Conservation (phyloP, 2,113 vertebrate genomes). For the Neodon shergylaensis region DNA sequence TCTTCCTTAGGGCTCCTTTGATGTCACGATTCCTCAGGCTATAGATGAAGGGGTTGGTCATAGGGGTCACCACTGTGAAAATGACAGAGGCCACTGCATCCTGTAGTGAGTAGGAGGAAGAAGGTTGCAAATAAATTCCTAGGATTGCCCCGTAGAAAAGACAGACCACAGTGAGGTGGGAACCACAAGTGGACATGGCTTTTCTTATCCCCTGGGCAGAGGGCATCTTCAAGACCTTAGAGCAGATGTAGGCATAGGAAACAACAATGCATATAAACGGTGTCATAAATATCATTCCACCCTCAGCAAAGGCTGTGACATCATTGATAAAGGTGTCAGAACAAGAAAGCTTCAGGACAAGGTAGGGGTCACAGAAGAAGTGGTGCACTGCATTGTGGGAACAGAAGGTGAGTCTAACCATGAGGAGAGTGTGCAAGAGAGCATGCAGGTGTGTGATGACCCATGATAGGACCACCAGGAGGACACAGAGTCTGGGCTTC, state of each 20-base stretch:
- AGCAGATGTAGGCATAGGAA: constrained; percentile 59
- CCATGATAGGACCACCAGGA: constrained; percentile 57
- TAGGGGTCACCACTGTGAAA: constrained; percentile 63
- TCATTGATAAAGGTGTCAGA: constrained; percentile 47
- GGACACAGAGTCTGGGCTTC: not conserved
- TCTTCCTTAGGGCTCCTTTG: constrained; percentile 56
- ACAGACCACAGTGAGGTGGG: constrained; percentile 66
- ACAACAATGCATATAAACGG: constrained; percentile 40
- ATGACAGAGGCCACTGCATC: constrained; percentile 53
- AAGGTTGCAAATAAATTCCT: constrained; percentile 57
- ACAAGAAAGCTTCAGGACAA: constrained; percentile 67
- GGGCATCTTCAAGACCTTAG: constrained; percentile 20
- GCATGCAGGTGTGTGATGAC: constrained; percentile 60
- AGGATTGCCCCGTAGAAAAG: constrained; percentile 64
- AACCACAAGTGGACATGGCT: constrained; percentile 63
- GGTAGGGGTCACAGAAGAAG: constrained; percentile 71
- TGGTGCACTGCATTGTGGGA: constrained; percentile 37
- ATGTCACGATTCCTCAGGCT: constrained; percentile 65
- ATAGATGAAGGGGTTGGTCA: constrained; percentile 72
- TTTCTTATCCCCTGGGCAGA: constrained; percentile 31
- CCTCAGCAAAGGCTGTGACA: constrained; percentile 1
- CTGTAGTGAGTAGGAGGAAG: constrained; percentile 41
- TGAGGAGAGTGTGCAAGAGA: constrained; percentile 65
- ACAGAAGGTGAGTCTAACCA: constrained; percentile 59
- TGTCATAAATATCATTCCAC: constrained; percentile 10